These are phyloP conservation scores for Rhimphoctona megacephalus DNA, from an alignment of 2,888 invertebrate genomes.

Conservation along the genomic window DNA sequence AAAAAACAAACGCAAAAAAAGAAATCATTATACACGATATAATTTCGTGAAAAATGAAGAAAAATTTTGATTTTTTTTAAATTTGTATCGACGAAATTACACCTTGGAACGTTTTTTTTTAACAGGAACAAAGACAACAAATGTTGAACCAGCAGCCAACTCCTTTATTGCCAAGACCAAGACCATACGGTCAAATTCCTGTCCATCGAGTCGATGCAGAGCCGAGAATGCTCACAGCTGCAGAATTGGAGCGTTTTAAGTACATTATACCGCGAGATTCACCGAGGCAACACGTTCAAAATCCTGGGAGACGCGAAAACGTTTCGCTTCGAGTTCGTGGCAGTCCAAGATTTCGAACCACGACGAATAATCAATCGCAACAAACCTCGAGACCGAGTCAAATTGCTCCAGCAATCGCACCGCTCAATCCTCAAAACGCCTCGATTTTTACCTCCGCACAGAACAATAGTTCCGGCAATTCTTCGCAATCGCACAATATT, in stretches of 20 bases:
- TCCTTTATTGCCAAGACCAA: conserved; percentile 73
- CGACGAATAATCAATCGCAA: conserved; percentile 21
- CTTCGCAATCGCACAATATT: conserved; percentile 23
- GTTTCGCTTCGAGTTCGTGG: conserved; percentile 70
- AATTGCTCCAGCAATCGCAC: conserved; percentile 19
- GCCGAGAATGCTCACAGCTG: conserved; percentile 86
- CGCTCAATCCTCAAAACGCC: conserved; percentile 35
- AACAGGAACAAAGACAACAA: conserved; percentile 79
- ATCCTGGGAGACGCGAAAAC: conserved; percentile 73
- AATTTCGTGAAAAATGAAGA: not conserved
- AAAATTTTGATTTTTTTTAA: not conserved
- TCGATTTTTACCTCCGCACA: not conserved
- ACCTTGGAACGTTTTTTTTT: conserved; percentile 29
- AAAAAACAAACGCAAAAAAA: not conserved
- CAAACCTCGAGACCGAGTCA: conserved; percentile 35
- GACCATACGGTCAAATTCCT: conserved; percentile 85
- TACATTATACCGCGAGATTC: conserved; percentile 79
- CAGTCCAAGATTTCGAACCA: conserved; percentile 59
- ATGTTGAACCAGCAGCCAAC: conserved; percentile 77
- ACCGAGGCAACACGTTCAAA: conserved; percentile 68
- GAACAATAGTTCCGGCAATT: conserved; percentile 12
- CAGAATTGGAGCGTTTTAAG: conserved; percentile 86
- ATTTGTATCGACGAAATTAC: not conserved
- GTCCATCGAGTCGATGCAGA: conserved; percentile 87
- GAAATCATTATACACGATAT: not conserved